Conservation (phyloP, 2,113 vertebrate genomes). For the Ptilonorhynchus violaceus region DNA sequence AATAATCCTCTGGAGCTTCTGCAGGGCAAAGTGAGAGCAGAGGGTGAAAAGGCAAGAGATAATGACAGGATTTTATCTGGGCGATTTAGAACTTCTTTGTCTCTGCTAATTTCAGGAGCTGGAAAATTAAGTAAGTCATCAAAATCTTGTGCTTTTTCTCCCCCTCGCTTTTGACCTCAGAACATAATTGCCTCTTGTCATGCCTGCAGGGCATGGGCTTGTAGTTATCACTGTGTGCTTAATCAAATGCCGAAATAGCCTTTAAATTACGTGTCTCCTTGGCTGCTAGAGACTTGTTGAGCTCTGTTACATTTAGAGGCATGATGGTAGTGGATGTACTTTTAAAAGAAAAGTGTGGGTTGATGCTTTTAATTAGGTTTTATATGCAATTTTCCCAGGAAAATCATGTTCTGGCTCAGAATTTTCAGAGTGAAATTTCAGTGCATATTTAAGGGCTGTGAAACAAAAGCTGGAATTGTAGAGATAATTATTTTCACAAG, state of each 20-base stretch:
- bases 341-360: constrained; percentile 53
- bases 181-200: constrained; percentile 55
- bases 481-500: constrained; percentile 25
- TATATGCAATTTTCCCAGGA: constrained; percentile 34
- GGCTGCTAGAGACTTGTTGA: constrained; percentile 39
- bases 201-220: constrained; percentile 41
- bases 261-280: constrained; percentile 43
- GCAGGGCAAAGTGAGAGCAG: neutral
- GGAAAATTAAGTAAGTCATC: constrained; percentile 51
- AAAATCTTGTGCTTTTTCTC: constrained; percentile 55
- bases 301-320: constrained; percentile 29
- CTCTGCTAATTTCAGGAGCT: constrained; percentile 47
- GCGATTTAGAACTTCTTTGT: constrained; percentile 34
- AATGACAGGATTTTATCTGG: neutral
- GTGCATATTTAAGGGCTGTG: neutral
- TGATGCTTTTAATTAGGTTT: constrained; percentile 53
- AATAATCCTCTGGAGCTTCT: neutral
- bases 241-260: constrained; percentile 55
- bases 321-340: constrained; percentile 36
- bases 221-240: constrained; percentile 50
- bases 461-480: constrained; percentile 30
- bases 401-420: constrained; percentile 31
- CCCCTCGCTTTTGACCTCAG: constrained; percentile 46
- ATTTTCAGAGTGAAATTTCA: constrained; percentile 26
- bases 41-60: constrained; percentile 1